These are phyloP conservation scores for Vulpes ferrilata DNA, from an alignment of 2,113 vertebrate genomes.

Conservation along the genomic window DNA sequence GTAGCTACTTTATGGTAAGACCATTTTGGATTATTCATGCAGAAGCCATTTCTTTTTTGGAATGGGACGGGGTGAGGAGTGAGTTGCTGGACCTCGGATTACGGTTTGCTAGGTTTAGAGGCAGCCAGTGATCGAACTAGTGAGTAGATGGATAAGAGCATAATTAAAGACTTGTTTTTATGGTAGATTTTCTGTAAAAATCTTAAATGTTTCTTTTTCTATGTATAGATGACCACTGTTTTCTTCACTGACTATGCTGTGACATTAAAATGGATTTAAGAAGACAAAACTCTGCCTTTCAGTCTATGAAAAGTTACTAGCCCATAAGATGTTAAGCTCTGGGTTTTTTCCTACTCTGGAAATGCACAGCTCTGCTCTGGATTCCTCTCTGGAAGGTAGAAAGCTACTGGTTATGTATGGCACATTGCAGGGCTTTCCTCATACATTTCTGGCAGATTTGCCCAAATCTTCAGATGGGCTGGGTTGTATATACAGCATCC, in stretches of 20 bases:
- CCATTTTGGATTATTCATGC: background rate
- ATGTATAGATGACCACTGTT: background rate
- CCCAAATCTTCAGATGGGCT: slow-evolving; percentile 6
- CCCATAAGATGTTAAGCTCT: slow-evolving; percentile 37
- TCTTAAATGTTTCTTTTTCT: slow-evolving; percentile 43
- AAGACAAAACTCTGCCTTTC: slow-evolving; percentile 45
- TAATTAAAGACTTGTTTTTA: slow-evolving; percentile 55
- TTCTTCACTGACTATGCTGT: slow-evolving; percentile 44
- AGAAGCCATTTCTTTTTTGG: slow-evolving; percentile 10
- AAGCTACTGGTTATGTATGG: background rate
- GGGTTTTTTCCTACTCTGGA: background rate
- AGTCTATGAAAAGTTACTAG: slow-evolving; percentile 11
- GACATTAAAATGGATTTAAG: slow-evolving; percentile 26
- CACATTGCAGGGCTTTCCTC: background rate
- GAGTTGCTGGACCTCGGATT: slow-evolving; percentile 9
- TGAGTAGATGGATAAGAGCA: slow-evolving; percentile 32
- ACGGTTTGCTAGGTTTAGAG: slow-evolving; percentile 48
- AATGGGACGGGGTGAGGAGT: background rate
- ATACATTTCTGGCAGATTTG: background rate
- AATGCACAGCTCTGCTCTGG: slow-evolving; percentile 16
- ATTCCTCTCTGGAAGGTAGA: slow-evolving; percentile 1
- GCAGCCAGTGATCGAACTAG: background rate
- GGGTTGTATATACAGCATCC: background rate
- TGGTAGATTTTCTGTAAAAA: slow-evolving; percentile 52
- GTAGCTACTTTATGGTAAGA: slow-evolving; percentile 15